Evolutionary conservation across 2,113 vertebrate species (phyloP), one percentile per base, ranked within the genome.

Genomic region (Ailuropoda melanoleuca): DNA sequence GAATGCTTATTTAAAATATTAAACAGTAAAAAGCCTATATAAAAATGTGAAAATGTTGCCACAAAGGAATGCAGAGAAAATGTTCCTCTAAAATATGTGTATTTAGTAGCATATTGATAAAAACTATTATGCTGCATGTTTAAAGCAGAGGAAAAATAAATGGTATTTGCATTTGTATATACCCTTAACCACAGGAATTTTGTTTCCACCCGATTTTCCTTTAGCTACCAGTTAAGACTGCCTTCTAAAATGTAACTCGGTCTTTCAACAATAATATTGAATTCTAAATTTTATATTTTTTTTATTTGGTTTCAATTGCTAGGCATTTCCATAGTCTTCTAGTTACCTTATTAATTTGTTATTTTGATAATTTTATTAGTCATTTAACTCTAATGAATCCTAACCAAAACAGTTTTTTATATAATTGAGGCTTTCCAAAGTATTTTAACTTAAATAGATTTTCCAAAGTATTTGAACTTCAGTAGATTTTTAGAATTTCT

Each of bases 181-280:
- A 97, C 89, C 92, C 97, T 97, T 97, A 98, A 98, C 98, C 98
- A 97, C 97, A 99, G 98, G 98, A 98, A 98, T 98, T 98, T 97
- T 98, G 96, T 98, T 98, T 98, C 98, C 97, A 93, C 97, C 39
- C 6, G 39, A n/a, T 70, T 98, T 98, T 97, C 81, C 13, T 97
- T 97, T 93, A 98, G 89, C 89, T 94, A 58, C 97, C 95, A 81
- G 94, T 98, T 97, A 96, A 97, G 93, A 53, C 72, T 75, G 60
- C 78, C 96, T 74, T 4, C 88, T 93, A 72, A 92, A 78, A 96
- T 96, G 90, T 98, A 98, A 97, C 81, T 98, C 90, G 97, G 90
- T 98, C 48, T 98, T 91, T 96, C 58, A 98, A 89, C 64, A 97
- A n/a, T 94, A 97, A n/a, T 93, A 97, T 97, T 98, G 74, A 98